Conservation (phyloP, 2,888 invertebrate species). For the Tetragonula carbonaria region DNA sequence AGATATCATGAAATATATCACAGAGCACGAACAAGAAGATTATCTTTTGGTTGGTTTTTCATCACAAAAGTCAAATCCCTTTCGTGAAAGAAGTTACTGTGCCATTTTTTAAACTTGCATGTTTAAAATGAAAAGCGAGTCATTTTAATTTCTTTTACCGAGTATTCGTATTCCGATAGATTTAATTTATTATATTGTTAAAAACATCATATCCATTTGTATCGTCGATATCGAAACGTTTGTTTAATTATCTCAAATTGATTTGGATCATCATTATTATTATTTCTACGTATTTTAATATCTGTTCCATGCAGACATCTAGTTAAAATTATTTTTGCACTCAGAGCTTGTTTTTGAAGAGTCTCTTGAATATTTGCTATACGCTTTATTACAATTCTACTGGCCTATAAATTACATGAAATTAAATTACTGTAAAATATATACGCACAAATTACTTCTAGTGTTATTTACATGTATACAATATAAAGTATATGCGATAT, state of each 20-base stretch:
- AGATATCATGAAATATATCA: conserved; percentile 95
- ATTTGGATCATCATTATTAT: background rate
- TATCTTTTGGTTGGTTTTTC: conserved; percentile 96
- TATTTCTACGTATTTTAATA: conserved; percentile 1
- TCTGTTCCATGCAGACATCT: background rate
- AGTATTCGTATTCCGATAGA: conserved; percentile 15
- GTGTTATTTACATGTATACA: background rate
- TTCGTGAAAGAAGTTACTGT: conserved; percentile 96
- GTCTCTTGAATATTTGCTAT: conserved; percentile 20
- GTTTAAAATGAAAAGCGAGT: conserved; percentile 53
- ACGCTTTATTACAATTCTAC: background rate
- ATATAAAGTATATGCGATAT: background rate
- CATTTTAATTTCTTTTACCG: background rate
- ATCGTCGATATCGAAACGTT: conserved; percentile 5
- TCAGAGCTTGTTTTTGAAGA: background rate
- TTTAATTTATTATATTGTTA: conserved; percentile 19
- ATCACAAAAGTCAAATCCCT: conserved; percentile 97
- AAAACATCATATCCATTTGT: background rate
- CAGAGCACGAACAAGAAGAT: conserved; percentile 96
- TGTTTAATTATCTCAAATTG: background rate
- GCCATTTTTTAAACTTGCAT: conserved; percentile 88
- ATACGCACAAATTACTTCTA: conserved; percentile 1
- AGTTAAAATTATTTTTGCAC: background rate
- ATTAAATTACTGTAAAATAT: conserved; percentile 14
- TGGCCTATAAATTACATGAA: conserved; percentile 12